Percentiles rank a stretch among this genome's conserved stretches.
Conservation (phyloP, 2,797 vertebrate genomes). For the Tenualosa thibaudeaui region DNA sequence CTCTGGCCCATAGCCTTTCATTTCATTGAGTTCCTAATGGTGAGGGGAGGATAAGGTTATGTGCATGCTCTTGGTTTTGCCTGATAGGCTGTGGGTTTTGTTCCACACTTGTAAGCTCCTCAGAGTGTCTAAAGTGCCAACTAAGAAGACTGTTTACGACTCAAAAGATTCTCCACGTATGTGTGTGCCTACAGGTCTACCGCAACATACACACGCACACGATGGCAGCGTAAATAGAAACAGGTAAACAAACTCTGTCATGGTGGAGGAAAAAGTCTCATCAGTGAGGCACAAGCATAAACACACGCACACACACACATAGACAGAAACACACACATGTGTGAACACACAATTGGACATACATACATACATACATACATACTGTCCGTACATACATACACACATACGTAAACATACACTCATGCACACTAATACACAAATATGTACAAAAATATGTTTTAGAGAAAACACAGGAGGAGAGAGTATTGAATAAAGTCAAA, state of each 20-base stretch:
- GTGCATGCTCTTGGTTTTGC: constrained; percentile 1
- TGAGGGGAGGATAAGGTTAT: not conserved
- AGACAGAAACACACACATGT: not conserved
- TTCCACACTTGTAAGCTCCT: not conserved
- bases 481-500: constrained; percentile 56
- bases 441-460: constrained; percentile 25
- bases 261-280: not conserved
- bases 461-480: not conserved
- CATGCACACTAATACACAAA: not conserved
- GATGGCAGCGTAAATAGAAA: not conserved
- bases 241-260: not conserved
- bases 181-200: constrained; percentile 8
- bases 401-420: not conserved
- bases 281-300: constrained; percentile 12
- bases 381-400: not conserved
- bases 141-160: constrained; percentile 24
- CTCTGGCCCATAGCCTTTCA: not conserved
- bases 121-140: constrained; percentile 13
- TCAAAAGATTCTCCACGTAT: not conserved
- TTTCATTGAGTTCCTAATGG: constrained; percentile 2
- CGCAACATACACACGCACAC: not conserved
- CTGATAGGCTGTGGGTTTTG: not conserved
- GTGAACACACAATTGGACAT: not conserved
- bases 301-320: not conserved
- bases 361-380: not conserved